phyloP scores from a whole-genome alignment of 1,140 invertebrate genomes.

The Tyrophagus putrescentiae region DNA sequence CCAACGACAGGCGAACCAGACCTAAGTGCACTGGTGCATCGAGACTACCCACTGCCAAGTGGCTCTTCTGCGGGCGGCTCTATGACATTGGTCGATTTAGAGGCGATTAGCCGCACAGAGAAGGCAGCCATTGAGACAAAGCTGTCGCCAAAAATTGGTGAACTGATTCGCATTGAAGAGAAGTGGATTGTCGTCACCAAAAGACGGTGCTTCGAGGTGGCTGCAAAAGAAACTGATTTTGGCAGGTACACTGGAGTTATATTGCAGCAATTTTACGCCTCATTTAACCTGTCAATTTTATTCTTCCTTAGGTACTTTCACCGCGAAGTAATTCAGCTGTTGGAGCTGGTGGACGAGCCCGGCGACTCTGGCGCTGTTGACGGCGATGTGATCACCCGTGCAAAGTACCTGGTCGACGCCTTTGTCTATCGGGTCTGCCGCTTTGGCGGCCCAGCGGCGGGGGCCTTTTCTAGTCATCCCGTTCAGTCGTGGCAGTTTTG shows the following conservation, averaged over 20 bases:
- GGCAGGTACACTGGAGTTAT: too few relatives aligned
- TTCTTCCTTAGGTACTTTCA: too few relatives aligned
- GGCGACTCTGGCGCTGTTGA: neutral
- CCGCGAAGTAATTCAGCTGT: neutral
- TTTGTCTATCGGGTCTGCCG: neutral
- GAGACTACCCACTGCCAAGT: neutral
- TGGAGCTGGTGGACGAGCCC: neutral
- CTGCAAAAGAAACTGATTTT: neutral
- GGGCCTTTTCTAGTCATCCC: neutral
- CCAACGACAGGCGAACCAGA: neutral
- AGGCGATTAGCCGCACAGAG: neutral
- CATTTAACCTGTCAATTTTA: too few relatives aligned
- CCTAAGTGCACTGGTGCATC: neutral
- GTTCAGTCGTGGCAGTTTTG: slow-evolving; percentile 15
- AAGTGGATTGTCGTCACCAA: neutral
- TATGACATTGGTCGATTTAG: neutral
- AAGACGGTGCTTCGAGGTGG: neutral
- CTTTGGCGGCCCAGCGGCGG: neutral
- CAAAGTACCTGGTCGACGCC: slow-evolving; percentile 9
- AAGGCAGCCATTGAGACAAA: neutral
- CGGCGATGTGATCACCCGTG: slow-evolving; percentile 7
- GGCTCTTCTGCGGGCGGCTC: neutral
- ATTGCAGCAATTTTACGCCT: too few relatives aligned
- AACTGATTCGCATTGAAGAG: slow-evolving; percentile 2
- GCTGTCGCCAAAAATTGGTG: neutral